Evolutionary conservation across 2,797 vertebrate species (phyloP).

Genomic region (Mormyrops boulengeri): DNA sequence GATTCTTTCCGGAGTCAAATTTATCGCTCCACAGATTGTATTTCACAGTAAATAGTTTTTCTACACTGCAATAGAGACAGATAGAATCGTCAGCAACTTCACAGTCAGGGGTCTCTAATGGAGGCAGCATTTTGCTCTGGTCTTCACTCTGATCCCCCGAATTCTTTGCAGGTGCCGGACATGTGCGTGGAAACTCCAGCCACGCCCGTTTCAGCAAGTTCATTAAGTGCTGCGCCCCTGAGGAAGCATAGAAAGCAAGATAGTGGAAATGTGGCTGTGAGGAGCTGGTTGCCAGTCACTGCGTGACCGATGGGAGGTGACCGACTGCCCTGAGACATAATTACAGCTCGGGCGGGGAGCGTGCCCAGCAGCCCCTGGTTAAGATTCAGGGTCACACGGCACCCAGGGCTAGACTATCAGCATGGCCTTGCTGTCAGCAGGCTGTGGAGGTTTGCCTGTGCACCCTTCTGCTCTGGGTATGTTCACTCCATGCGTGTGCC

Average conservation of each 20-base stretch:
- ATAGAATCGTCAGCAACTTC: neutral
- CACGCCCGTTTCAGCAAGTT: neutral
- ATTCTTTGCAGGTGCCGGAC: neutral
- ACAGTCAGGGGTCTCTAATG: neutral
- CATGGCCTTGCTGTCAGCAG: neutral
- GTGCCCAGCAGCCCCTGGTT: neutral
- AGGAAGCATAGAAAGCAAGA: neutral
- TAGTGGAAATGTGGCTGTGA: neutral
- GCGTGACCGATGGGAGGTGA: neutral
- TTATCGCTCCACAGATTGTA: neutral
- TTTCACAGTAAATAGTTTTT: neutral
- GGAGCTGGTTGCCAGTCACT: neutral
- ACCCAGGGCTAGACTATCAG: neutral
- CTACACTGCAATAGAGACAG: neutral
- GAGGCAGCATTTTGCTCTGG: neutral
- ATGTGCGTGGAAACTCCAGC: neutral
- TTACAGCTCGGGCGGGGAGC: neutral
- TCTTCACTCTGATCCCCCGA: neutral
- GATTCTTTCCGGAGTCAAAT: neutral
- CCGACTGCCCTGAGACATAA: neutral
- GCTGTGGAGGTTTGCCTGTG: neutral
- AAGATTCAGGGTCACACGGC: neutral
- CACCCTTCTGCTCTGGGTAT: neutral
- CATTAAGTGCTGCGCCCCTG: neutral
- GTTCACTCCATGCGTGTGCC: neutral